phyloP scores from a whole-genome alignment of 2,113 vertebrate genomes.

The Sarotherodon lohbergeri region DNA sequence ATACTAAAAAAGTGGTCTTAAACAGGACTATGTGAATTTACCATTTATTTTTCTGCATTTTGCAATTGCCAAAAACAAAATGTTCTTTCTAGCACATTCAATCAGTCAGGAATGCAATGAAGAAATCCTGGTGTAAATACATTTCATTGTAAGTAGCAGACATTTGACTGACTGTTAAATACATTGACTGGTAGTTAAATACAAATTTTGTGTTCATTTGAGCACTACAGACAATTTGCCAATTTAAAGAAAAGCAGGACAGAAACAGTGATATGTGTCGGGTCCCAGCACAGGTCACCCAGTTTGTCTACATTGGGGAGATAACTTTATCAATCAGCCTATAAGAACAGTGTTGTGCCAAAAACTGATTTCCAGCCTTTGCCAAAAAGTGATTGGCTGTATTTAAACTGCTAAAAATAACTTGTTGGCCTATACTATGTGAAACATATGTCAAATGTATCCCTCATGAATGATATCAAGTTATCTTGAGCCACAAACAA shows the following conservation, averaged over 20 bases:
- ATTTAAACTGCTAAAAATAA: neutral
- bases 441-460: neutral
- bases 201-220: neutral
- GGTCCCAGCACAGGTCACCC: neutral
- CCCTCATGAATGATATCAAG: neutral
- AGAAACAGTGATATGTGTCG: neutral
- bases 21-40: neutral
- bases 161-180: neutral
- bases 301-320: neutral
- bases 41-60: neutral
- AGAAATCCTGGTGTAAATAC: neutral
- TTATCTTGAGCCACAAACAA: neutral
- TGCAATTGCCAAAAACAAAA: neutral
- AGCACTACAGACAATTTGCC: neutral
- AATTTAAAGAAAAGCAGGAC: neutral
- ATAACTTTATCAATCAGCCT: neutral
- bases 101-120: neutral
- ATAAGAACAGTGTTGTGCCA: neutral
- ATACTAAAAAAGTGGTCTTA: neutral
- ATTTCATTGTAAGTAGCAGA: neutral
- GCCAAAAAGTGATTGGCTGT: neutral
- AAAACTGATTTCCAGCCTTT: neutral
- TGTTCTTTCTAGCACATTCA: neutral
- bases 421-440: neutral
- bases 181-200: neutral